phyloP scores from a whole-genome alignment of 2,888 invertebrate genomes.

The Suillia variegata region DNA sequence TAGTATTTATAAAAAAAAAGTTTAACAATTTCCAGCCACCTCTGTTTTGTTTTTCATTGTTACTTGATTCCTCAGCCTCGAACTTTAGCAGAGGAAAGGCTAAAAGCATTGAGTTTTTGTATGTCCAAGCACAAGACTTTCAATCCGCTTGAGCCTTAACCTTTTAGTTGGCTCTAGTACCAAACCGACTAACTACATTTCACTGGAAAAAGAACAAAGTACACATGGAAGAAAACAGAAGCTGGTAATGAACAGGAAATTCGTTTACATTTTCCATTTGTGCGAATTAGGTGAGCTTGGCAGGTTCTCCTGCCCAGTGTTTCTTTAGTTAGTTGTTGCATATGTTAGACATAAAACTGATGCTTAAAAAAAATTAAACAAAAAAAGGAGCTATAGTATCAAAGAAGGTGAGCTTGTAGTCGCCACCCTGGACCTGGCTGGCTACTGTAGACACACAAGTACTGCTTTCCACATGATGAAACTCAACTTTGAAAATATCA shows the following conservation, averaged over 20 bases:
- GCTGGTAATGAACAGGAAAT: constrained; percentile 43
- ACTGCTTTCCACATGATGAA: neutral
- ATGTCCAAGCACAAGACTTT: no score
- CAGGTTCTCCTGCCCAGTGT: neutral
- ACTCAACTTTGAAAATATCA: constrained; percentile 36
- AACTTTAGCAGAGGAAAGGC: no score
- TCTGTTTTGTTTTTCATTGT: no score
- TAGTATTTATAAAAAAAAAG: no score
- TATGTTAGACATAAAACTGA: neutral
- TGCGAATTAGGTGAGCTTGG: constrained; percentile 37
- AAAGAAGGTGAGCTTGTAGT: neutral
- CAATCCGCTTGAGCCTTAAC: no score
- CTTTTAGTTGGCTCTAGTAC: no score
- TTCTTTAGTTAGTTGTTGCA: neutral
- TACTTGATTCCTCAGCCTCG: no score
- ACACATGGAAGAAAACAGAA: neutral
- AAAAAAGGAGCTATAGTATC: neutral
- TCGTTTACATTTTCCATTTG: constrained; percentile 52
- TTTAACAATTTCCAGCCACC: no score
- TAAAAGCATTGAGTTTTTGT: no score
- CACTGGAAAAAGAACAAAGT: no score
- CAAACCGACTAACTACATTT: no score
- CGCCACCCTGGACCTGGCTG: no score
- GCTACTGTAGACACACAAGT: neutral
- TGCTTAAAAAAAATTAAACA: neutral